A percentile compares a stretch with the other conserved stretches of the same genome.
Evolutionary conservation across 2,797 vertebrate species (phyloP).

Genomic region (Brachyrhaphis roseni): DNA sequence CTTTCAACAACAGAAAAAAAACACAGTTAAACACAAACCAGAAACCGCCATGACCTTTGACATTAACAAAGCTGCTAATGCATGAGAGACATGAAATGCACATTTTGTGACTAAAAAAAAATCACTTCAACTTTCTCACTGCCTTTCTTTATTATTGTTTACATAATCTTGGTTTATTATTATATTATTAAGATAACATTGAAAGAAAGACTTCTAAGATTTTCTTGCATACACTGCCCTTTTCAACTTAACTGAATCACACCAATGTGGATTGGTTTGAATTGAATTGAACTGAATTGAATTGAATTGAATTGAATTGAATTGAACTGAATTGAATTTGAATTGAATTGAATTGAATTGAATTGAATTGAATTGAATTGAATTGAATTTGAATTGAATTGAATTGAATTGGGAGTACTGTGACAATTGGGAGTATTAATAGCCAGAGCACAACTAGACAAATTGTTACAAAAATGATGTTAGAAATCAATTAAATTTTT

Average conservation of each 20-base stretch:
- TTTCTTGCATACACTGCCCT: neutral
- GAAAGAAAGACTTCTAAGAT: neutral
- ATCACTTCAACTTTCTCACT: neutral
- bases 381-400: neutral
- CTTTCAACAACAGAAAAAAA: neutral
- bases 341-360: neutral
- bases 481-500: neutral
- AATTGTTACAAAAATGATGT: neutral
- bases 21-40: neutral
- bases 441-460: neutral
- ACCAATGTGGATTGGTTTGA: neutral
- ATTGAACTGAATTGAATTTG: neutral
- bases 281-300: neutral
- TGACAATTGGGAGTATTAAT: neutral
- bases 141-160: neutral
- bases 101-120: neutral
- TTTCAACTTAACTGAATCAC: neutral
- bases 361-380: neutral
- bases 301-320: neutral
- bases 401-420: neutral
- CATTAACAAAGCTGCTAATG: neutral
- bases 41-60: neutral
- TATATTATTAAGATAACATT: neutral
- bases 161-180: neutral
- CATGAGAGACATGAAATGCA: neutral